Evolutionary conservation across 2,888 invertebrate genomes (phyloP).

Genomic region (Chrysopilus asiliformis): DNA sequence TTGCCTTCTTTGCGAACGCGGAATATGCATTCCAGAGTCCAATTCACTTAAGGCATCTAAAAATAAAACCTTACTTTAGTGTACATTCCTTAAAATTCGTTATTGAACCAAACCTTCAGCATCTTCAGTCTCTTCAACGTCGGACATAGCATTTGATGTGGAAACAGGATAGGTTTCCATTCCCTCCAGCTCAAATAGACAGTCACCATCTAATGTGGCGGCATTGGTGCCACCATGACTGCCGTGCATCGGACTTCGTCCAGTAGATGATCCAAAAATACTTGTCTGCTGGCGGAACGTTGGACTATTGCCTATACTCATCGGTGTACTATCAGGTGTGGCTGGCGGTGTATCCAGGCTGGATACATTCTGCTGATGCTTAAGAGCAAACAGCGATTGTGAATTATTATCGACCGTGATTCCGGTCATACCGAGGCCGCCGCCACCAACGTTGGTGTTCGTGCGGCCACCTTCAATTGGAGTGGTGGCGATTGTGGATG

Average conservation of each 20-base stretch:
- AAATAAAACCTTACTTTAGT: neutral
- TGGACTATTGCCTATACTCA: constrained; percentile 36
- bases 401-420: neutral
- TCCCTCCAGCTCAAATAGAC: constrained; percentile 66
- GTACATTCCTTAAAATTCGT: neutral
- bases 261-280: constrained; percentile 6
- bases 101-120: constrained; percentile 61
- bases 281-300: constrained; percentile 29
- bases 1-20: constrained; percentile 14
- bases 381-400: constrained; percentile 3
- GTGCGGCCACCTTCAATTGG: neutral
- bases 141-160: constrained; percentile 32
- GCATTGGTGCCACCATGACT: constrained; percentile 8
- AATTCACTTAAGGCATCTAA: constrained; percentile 32
- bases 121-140: constrained; percentile 58
- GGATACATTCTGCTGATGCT: constrained; percentile 19
- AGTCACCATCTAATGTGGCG: constrained; percentile 47
- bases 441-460: neutral
- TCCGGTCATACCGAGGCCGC: neutral
- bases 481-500: neutral
- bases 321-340: constrained; percentile 35
- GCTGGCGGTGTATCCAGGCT: constrained; percentile 36
- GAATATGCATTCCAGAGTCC: constrained; percentile 28
- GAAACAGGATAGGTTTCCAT: constrained; percentile 19
- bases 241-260: constrained; percentile 6